Base-by-base conservation (phyloP, 1,140 invertebrate species). In the Vollenhovia emeryi region DNA sequence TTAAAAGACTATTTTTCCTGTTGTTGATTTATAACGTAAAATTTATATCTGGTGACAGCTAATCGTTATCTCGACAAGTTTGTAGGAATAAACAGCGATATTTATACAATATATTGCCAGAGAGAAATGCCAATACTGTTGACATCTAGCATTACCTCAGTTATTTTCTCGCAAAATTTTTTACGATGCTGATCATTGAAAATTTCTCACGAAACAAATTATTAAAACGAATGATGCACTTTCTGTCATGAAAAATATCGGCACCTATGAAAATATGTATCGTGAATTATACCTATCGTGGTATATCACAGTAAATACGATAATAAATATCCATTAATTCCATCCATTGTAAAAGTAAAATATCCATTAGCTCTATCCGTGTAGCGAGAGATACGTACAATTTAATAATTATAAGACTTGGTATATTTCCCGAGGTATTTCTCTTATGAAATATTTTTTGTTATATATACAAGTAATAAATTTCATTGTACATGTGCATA, bases 81-180 rank as follows among this genome's bases (percentile, higher is more conserved):
- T 73, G 45, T 69, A 50, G 13, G 13, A 18, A 48, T 80, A 71
- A 80, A 80, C 21, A 55, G 21, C 15, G 15, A 68, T 68, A 79
- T 68, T 52, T 66, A 40, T 24, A 62, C 15, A 50, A 66, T 52
- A 30, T 79, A 68, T 40, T 40, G 45, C 50, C 21, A 45, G 24
- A 76, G 40, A 79, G 30, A 9, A 50, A 68, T 68, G 21, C 7
- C 30, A 40, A 79, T 79, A 79, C 18, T 76, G 9, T 66, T 66
- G 60, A 79, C 60, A 68, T 50, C 27, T 18, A 79, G 40, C 9
- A 78, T 78, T 66, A 68, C 15, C 13, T 68, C 74, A 62, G 13
- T 76, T 73, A 52, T 52, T 52, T 62, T 21, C 24, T n/a, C n/a
- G n/a, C 62, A 62, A 62, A 62, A 62, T 21, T 62, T 30, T 45